A percentile compares a stretch with the other conserved stretches of the same genome.
Conservation (phyloP, 2,797 vertebrate species). For the Melopsittacus undulatus region DNA sequence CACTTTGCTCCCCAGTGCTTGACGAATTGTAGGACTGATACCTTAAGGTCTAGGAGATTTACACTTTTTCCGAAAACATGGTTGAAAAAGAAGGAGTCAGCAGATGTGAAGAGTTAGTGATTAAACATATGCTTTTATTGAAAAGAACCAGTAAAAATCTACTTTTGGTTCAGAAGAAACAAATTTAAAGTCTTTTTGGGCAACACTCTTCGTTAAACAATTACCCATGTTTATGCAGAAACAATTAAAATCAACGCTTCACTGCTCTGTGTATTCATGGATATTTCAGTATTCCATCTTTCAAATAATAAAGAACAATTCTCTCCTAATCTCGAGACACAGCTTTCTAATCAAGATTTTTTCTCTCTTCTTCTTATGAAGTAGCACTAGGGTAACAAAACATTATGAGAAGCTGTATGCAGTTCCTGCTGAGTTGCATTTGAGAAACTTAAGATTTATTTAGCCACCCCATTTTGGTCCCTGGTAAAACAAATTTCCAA, state of each 20-base stretch:
- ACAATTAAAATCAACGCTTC: slow-evolving; percentile 15
- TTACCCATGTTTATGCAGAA: background rate
- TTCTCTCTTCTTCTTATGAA: background rate
- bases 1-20: background rate
- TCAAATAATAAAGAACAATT: background rate
- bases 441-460: background rate
- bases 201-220: background rate
- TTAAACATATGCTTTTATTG: background rate
- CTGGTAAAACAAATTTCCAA: background rate
- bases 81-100: background rate
- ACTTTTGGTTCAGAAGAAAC: slow-evolving; percentile 1
- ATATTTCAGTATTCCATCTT: background rate
- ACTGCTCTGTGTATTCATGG: background rate
- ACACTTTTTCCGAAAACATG: background rate
- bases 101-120: background rate
- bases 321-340: background rate
- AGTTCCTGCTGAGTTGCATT: background rate
- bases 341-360: background rate
- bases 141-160: slow-evolving; percentile 1
- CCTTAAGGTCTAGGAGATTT: background rate
- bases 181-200: background rate
- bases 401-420: background rate
- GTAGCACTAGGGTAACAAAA: background rate
- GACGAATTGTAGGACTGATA: background rate
- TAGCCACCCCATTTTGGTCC: background rate